A percentile compares a stretch with the other conserved stretches of the same genome.
These are phyloP conservation scores for Pomatostomus ruficeps DNA, from an alignment of 2,113 vertebrate species.

Conservation along the genomic window DNA sequence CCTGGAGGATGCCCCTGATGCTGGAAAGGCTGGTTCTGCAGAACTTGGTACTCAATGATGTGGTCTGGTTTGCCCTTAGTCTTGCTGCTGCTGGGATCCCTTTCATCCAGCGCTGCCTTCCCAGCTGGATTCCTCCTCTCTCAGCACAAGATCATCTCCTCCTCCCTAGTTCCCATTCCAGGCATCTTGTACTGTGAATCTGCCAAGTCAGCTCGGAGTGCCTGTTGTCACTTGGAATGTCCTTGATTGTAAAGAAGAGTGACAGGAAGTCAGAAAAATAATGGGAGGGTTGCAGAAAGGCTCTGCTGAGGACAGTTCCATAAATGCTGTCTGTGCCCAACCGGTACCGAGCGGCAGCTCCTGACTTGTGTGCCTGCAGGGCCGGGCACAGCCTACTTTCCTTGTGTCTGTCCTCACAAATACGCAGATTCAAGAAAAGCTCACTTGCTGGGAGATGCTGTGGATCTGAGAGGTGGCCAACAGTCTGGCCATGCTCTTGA, in stretches of 20 bases:
- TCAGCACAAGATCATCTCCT: background rate
- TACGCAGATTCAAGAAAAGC: background rate
- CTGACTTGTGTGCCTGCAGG: background rate
- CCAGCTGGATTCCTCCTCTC: background rate
- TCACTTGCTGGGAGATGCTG: background rate
- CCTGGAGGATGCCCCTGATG: background rate
- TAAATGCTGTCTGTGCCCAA: background rate
- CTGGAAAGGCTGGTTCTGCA: background rate
- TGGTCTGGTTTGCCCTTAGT: background rate
- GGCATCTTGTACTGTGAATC: background rate
- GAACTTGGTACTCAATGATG: background rate
- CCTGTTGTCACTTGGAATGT: background rate
- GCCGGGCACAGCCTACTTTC: background rate
- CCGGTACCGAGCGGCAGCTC: rapidly evolving
- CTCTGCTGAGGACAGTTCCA: background rate
- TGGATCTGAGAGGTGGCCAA: background rate
- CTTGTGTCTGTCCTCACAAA: background rate
- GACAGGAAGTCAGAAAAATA: constrained; percentile 1
- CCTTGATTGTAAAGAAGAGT: background rate
- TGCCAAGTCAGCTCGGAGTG: background rate
- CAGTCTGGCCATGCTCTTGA: background rate
- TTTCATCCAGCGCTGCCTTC: rapidly evolving
- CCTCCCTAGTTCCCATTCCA: background rate
- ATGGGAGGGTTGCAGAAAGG: background rate
- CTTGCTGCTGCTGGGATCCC: background rate